Evolutionary conservation across 2,113 vertebrate genomes (phyloP).

Genomic region (Poeciliopsis retropinna): DNA sequence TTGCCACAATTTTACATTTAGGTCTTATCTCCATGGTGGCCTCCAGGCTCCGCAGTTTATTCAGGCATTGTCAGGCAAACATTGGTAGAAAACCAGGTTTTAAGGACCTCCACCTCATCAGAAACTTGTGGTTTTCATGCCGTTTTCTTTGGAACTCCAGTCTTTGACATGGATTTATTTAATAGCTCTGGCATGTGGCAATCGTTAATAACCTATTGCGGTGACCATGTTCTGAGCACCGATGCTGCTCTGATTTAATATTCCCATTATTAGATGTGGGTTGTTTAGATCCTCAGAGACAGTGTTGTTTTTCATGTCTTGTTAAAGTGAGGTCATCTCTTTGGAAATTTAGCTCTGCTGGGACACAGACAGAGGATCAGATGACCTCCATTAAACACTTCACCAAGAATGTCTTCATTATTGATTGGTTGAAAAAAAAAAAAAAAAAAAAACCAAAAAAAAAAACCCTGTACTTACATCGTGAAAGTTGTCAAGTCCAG

Average conservation of each 20-base stretch:
- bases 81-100: constrained; percentile 37
- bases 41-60: constrained; percentile 43
- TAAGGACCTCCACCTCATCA: constrained; percentile 72
- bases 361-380: constrained; percentile 10
- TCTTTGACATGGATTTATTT: constrained; percentile 33
- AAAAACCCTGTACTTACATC: too few species aligned
- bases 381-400: constrained; percentile 22
- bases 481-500: too few species aligned
- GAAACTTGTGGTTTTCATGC: constrained; percentile 46
- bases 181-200: constrained; percentile 53
- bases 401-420: constrained; percentile 2
- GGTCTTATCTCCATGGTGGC: constrained; percentile 23
- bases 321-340: constrained; percentile 44
- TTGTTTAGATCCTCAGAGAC: constrained; percentile 43
- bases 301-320: constrained; percentile 48
- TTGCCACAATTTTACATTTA: constrained; percentile 58
- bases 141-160: constrained; percentile 46
- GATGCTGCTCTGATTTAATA: constrained; percentile 57
- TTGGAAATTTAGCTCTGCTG: constrained; percentile 32
- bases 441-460: too few species aligned
- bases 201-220: constrained; percentile 64
- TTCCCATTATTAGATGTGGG: constrained; percentile 60
- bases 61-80: constrained; percentile 28
- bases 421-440: constrained; percentile 1
- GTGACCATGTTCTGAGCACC: constrained; percentile 45